Evolutionary conservation across 1,140 invertebrate genomes (phyloP), one percentile per base, ranked within the genome.

Genomic region (Hetaerina americana): DNA sequence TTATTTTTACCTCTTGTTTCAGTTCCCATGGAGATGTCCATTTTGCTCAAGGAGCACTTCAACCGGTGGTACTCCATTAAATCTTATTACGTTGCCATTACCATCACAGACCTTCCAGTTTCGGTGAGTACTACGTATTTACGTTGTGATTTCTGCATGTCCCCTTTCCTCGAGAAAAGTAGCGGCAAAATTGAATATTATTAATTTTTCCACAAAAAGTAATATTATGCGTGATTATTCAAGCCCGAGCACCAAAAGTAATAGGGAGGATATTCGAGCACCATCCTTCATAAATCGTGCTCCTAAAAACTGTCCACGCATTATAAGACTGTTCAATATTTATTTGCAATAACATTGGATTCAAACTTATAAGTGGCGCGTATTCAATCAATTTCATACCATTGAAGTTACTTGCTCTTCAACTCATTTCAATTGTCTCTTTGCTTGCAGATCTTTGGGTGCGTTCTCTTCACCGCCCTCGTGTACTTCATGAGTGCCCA

Each of bases 1-100:
- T n/a, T n/a, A n/a, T 12, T 25, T 27, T 27, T 73, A 73, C 12
- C 72, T 70, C 77, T 75, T 72, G 79, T 87, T 86, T n/a, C 84
- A 96, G 93, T 97, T 82, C 95, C 95, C 0, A 87, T 88, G 72
- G 95, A 97, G 83, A 94, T 96, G 89, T 88, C 85, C 6, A 94
- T 96, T 72, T 85, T 97, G 76, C 85, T 90, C 24, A 93, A 96
- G 78, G 96, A 98, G 81, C 94, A 97, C 78, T 92, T 97, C 73
- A 98, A 98, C 80, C 87, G 95, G 79, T 98, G 95, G 95, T 98
- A 98, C 83, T 97, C 94, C 10, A 82, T 97, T 5, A 95, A 95
- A 79, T 89, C 93, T 5, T 98, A 95, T 77, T 98, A 95, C 77
- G 84, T 89, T 27, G 91, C 95, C 12, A 89, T 94, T 69, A 96